Conservation (phyloP, 2,888 invertebrate species). For the Drosophila buzzatii region DNA sequence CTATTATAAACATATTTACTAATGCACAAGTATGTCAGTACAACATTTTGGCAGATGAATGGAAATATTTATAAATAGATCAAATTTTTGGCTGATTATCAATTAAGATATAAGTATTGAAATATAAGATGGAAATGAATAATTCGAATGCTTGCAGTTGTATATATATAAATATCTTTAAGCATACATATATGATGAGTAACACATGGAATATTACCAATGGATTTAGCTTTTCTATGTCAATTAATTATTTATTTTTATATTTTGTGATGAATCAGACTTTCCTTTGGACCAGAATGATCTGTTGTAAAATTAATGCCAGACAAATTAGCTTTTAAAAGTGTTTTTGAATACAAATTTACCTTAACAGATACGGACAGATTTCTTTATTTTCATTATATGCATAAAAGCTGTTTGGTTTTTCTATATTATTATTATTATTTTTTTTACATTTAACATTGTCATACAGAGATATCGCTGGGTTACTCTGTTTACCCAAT, state of each 20-base stretch:
- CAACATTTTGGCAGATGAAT: constrained; percentile 64
- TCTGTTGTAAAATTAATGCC: not conserved
- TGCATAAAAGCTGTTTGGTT: not conserved
- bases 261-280: constrained; percentile 4
- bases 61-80: constrained; percentile 59
- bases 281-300: not conserved
- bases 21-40: constrained; percentile 62
- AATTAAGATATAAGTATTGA: constrained; percentile 67
- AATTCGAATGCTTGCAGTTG: constrained; percentile 3
- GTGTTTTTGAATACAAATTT: not conserved
- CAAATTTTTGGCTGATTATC: constrained; percentile 57
- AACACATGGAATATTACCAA: constrained; percentile 16
- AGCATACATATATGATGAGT: constrained; percentile 32
- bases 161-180: not conserved
- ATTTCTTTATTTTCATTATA: too few species aligned
- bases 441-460: not conserved
- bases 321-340: too few species aligned
- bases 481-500: not conserved
- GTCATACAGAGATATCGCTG: not conserved
- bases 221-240: not conserved
- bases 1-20: constrained; percentile 2
- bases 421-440: not conserved
- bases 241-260: not conserved
- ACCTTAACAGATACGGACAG: not conserved
- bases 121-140: constrained; percentile 64